Evolutionary conservation across 2,797 vertebrate species (phyloP).

Genomic region (Gouania willdenowi): DNA sequence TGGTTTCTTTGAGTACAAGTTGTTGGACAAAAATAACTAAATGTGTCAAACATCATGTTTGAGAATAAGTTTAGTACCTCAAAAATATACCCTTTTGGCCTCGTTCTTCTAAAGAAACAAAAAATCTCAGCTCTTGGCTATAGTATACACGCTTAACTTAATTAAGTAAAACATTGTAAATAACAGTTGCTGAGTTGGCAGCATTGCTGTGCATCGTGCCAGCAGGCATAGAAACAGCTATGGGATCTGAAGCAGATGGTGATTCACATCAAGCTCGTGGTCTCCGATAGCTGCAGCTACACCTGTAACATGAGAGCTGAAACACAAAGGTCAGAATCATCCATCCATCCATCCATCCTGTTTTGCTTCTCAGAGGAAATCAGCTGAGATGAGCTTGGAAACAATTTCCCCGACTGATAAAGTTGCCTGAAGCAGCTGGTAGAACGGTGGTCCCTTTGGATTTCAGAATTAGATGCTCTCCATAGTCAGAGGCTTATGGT

Average conservation of each 20-base stretch:
- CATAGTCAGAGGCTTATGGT: constrained; percentile 46
- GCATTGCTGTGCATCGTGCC: constrained; percentile 7
- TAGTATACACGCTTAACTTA: constrained; percentile 16
- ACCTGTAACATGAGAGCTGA: constrained; percentile 41
- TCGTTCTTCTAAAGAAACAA: too few relatives aligned
- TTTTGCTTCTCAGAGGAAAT: constrained; percentile 47
- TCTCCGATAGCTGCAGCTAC: constrained; percentile 20
- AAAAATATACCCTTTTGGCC: too few relatives aligned
- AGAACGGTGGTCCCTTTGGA: constrained; percentile 46
- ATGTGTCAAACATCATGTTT: too few relatives aligned
- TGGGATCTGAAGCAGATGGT: constrained; percentile 33
- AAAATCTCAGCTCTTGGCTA: constrained; percentile 7
- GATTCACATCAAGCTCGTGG: constrained; percentile 2
- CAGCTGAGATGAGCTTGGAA: constrained; percentile 51
- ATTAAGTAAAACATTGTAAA: constrained; percentile 19
- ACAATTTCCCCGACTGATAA: constrained; percentile 62
- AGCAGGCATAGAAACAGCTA: constrained; percentile 5
- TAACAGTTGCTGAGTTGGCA: constrained; percentile 12
- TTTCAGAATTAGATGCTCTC: constrained; percentile 40
- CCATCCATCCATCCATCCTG: constrained; percentile 29
- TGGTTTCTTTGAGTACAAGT: too few relatives aligned
- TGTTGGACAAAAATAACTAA: too few relatives aligned
- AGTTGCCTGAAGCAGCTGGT: constrained; percentile 50
- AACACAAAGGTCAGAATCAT: constrained; percentile 58
- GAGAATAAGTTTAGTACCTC: too few relatives aligned